Percentiles rank a stretch among this genome's conserved stretches.
Evolutionary conservation across 2,113 vertebrate genomes (phyloP).

Genomic region (Prionailurus viverrinus): DNA sequence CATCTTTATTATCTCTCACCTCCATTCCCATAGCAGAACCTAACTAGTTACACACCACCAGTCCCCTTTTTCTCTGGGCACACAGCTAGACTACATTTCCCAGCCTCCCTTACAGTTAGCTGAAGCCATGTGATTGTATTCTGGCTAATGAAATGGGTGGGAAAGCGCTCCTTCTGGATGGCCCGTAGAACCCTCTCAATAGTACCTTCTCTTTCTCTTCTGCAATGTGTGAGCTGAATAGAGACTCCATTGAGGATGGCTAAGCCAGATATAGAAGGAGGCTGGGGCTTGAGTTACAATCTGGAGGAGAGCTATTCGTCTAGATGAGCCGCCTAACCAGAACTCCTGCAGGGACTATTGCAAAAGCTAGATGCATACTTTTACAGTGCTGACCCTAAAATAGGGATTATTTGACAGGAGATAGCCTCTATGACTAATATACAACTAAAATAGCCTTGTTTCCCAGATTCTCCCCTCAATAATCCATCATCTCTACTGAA

Average conservation of each 20-base stretch:
- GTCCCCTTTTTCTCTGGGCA: not conserved
- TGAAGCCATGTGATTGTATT: not conserved
- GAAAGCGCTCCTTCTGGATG: not conserved
- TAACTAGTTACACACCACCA: not conserved
- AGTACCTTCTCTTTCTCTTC: not conserved
- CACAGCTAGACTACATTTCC: not conserved
- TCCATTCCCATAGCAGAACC: not conserved
- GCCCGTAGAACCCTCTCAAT: not conserved
- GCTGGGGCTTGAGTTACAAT: not conserved
- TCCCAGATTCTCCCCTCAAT: not conserved
- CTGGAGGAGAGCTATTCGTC: not conserved
- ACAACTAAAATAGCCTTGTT: not conserved
- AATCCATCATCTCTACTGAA: not conserved
- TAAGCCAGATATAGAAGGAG: not conserved
- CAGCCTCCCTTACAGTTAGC: not conserved
- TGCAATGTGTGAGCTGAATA: not conserved
- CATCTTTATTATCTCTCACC: not conserved
- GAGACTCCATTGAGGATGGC: not conserved
- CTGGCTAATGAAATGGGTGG: not conserved
- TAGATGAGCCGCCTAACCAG: not conserved
- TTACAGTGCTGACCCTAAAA: not conserved
- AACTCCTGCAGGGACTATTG: not conserved
- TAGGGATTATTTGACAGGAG: not conserved
- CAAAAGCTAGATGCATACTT: conserved; percentile 5
- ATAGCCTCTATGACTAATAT: not conserved